Base-by-base conservation (phyloP, 2,888 invertebrate genomes). In the Ferrisia virgata region DNA sequence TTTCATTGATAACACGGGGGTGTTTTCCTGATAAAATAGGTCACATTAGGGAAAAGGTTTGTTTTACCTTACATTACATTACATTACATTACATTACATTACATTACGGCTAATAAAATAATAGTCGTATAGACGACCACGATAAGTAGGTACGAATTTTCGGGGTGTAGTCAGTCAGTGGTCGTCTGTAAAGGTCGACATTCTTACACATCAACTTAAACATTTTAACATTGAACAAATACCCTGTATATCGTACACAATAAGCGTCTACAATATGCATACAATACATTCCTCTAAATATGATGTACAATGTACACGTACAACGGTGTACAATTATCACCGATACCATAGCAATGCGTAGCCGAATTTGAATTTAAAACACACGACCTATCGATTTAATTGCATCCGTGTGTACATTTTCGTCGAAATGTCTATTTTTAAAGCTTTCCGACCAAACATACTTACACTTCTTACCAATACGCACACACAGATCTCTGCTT, bases 1-100 rank as follows among this genome's bases (percentile, higher is more conserved):
- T 36, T 76, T 76, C 33, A 36, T 33, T 76, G 72, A 76, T 76
- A 76, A 76, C 64, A 64, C 72, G 33, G 72, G 72, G 72, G 72
- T 76, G 72, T 76, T 76, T 76, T 76, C 72, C 33, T 76, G 72
- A 76, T 76, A 76, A 76, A 76, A 76, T 76, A 76, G 72, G 72
- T 76, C 72, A 76, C 72, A 76, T 36, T 76, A 36, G 33, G 72
- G 72, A 76, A 76, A 76, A 76, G 72, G 33, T 36, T 76, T 76
- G 72, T 76, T 76, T 76, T 76, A 76, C 36, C 33, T 76, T 76
- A 36, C 72, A 76, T 76, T 76, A 76, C 36, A n/a, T n/a, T n/a
- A n/a, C n/a, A n/a, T n/a, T n/a, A n/a, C n/a, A n/a, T n/a, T n/a
- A n/a, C n/a, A n/a, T n/a, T n/a, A 76, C 36, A 76, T 76, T 76